Evolutionary conservation across 2,797 vertebrate genomes (phyloP), one percentile per base, ranked within the genome.

Genomic region (Parauchenoglanis ngamensis): DNA sequence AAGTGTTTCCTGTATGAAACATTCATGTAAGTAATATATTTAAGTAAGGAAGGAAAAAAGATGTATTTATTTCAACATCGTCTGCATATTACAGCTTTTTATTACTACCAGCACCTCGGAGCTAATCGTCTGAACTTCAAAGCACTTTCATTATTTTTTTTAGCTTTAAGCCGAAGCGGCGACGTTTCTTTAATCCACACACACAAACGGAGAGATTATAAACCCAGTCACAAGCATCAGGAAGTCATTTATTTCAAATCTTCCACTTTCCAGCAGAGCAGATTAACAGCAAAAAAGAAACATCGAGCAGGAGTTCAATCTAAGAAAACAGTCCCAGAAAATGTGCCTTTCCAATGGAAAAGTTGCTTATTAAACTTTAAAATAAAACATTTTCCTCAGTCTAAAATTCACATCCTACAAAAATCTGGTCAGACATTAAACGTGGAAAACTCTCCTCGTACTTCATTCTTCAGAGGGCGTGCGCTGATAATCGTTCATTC

Each of bases 181-280:
- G 2, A 10, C 19, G 2, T 21, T 70, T 40, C 31, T 70, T 70
- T 70, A 70, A 68, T 31, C n/a, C 63, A 19, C 67, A 8, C 70
- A 46, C 21, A 78, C 0, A 28, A 5, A 56, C 10, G 35, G 35
- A 56, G 1, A 56, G 52, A 56, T 31, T 78, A 91, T 86, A 35
- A 84, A 87, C 85, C 83, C 85, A 90, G 87, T 73, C 88, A 76
- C 31, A 70, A 87, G 84, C 86, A 85, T 89, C 82, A 90, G 76
- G 88, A 92, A 89, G 88, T 78, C 61, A 85, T 92, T 92, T 92
- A 92, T 91, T 92, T 87, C 85, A 90, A 87, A 85, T 82, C 88
- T 89, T 92, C 86, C 76, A 85, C 88, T 84, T 87, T 75, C 82
- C 13, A 54, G 49, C 15, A 4, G 15, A 77, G 49, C 49, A 12